Conservation (phyloP, 2,797 vertebrate genomes). For the Petrocephalus sullivani region DNA sequence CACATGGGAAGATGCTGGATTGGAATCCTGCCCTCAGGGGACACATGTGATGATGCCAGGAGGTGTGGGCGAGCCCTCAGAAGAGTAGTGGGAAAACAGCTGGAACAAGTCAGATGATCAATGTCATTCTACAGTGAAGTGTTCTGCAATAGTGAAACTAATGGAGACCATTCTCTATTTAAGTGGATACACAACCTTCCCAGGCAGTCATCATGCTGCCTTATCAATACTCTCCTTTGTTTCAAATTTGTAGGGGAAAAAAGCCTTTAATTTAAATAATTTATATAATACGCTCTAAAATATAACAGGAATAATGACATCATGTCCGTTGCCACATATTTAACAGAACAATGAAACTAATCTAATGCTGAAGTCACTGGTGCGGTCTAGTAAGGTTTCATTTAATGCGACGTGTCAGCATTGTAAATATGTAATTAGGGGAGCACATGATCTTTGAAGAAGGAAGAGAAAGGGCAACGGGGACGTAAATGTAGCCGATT, state of each 20-base stretch:
- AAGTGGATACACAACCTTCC: background rate
- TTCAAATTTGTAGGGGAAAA: background rate
- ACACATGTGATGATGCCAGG: background rate
- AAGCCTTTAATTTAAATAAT: background rate
- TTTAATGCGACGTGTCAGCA: background rate
- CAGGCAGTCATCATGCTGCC: too few species aligned
- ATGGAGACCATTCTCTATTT: background rate
- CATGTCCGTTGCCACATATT: conserved; percentile 3
- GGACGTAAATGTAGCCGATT: background rate
- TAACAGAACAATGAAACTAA: background rate
- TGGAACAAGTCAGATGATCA: background rate
- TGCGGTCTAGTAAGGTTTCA: background rate
- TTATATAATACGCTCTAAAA: background rate
- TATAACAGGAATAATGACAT: background rate
- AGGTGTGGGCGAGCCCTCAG: background rate
- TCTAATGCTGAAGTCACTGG: background rate
- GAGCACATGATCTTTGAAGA: background rate
- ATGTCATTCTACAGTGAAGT: background rate
- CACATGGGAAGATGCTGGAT: conserved; percentile 5
- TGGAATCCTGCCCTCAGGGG: conserved; percentile 16
- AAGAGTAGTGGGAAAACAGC: background rate
- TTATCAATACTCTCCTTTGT: background rate
- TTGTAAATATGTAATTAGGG: conserved; percentile 2
- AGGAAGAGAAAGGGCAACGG: background rate
- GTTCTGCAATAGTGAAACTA: background rate